Evolutionary conservation across 1,140 invertebrate genomes (phyloP), one percentile per base, ranked within the genome.

Genomic region (Pissodes strobi): DNA sequence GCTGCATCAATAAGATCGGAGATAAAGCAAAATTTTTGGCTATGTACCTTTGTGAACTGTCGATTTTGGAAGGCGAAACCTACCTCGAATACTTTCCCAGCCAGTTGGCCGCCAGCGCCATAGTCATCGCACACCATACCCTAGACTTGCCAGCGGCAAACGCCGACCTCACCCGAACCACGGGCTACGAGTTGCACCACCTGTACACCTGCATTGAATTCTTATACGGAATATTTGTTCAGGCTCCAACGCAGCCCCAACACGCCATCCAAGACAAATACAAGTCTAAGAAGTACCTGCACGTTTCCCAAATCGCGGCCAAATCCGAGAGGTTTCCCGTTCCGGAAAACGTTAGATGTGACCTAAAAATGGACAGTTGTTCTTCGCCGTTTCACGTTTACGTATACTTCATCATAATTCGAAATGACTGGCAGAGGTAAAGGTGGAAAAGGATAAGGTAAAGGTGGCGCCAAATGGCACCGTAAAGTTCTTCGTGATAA

Each of bases 11-110:
- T 71, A 86, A 87, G 67, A 82, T 90, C 43, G 83, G 85, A 0
- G 86, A 91, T 65, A 88, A 87, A 74, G 84, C 86, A 0, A 85
- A 88, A 73, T 85, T 84, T 77, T 81, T 95, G 55, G 87, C 92
- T 38, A 86, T 90, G 86, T 97, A 91, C 74, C 82, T 97, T 41
- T 86, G 88, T 55, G 94, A 97, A 79, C 75, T 97, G 66, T 88
- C 92, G 2, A 80, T 97, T 60, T 77, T 97, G 65, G 93, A 97
- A 74, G 88, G 87, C 5, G 92, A 96, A 67, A 88, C 89, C 0
- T 97, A 89, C 77, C 81, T 96, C 45, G 84, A 88, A 64, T 94
- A 84, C 79, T 79, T 89, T 57, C 92, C 94, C n/a, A 97, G 94
- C 25, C 74, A 90, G 23, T 86, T 97, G 55, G 93, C 93, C 13